Evolutionary conservation across 2,888 invertebrate genomes (phyloP), one percentile per base, ranked within the genome.

Genomic region (Tupiocoris notatus): DNA sequence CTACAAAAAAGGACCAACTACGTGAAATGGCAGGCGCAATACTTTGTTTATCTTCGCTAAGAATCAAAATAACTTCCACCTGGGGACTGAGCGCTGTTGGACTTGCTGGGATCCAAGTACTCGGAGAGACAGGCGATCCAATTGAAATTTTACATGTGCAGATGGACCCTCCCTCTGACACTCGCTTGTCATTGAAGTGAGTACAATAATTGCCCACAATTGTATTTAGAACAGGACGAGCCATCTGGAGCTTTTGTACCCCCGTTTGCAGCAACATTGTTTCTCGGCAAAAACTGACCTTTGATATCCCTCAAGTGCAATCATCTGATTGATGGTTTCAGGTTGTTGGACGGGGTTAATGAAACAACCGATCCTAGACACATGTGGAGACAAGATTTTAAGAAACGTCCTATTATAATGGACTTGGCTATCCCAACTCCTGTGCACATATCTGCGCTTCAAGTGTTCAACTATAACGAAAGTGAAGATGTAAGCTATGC

Each of bases 391-490:
- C 84, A 85, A 0, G 78, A 78, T 66, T 86, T 86, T 85, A 85
- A 79, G 81, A 84, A 76, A 83, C 84, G 66, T 82, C 82, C 81
- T 80, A 82, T 77, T 80, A 82, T 39, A 0, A 78, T 84, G 23
- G 82, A 84, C 61, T 79, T 84, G 39, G 78, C 75, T 58, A 81
- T 83, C 75, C 77, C 78, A 25, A 78, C 80, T n/a, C 80, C 81
- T 2, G 80, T 81, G 6, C 81, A 81, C 76, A 80, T 82, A 23
- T 81, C 82, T 25, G 81, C 81, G 17, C 64, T 94, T 23, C 87
- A 90, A 67, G 82, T 94, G 64, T 94, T 93, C 93, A 94, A 94
- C 84, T 94, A 93, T 84, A 94, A 94, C 83, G 89, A 88, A 75
- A 89, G 88, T 80, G 86, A 89, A 81, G 92, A 93, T 80, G 82